A percentile compares a stretch with the other conserved stretches of the same genome.
These are phyloP conservation scores for Tuta absoluta DNA, from an alignment of 2,888 invertebrate genomes.

Conservation along the genomic window DNA sequence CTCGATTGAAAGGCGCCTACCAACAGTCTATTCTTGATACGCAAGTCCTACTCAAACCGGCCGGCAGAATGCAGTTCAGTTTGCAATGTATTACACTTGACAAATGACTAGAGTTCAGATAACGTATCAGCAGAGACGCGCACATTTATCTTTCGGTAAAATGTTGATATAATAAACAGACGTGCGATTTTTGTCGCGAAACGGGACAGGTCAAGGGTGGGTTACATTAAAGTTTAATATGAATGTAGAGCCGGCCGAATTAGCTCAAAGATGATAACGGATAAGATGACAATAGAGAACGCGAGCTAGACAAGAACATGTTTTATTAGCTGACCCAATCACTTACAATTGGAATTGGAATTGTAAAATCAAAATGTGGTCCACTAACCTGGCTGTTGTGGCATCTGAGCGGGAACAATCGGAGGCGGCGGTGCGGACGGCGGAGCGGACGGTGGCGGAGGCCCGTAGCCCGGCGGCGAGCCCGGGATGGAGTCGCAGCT, in stretches of 20 bases:
- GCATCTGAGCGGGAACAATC: constrained; percentile 72
- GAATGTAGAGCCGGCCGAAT: not conserved
- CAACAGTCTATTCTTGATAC: not conserved
- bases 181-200: not conserved
- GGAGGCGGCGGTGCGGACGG: constrained; percentile 76
- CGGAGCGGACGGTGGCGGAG: constrained; percentile 71
- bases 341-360: not conserved
- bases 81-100: constrained; percentile 4
- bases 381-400: constrained; percentile 73
- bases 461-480: constrained; percentile 66
- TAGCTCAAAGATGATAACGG: not conserved
- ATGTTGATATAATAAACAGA: not conserved
- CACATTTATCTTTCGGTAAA: not conserved
- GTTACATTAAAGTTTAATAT: not conserved
- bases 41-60: not conserved
- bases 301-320: too few relatives aligned
- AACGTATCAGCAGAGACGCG: not conserved
- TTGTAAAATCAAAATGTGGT: too few relatives aligned
- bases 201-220: constrained; percentile 3
- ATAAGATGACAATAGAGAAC: not conserved
- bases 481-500: constrained; percentile 72
- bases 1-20: not conserved
- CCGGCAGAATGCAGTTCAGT: not conserved
- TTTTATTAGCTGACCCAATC: too few relatives aligned
- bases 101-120: constrained; percentile 4